Evolutionary conservation across 1,140 invertebrate species (phyloP).

Genomic region (Calosoma granatense): DNA sequence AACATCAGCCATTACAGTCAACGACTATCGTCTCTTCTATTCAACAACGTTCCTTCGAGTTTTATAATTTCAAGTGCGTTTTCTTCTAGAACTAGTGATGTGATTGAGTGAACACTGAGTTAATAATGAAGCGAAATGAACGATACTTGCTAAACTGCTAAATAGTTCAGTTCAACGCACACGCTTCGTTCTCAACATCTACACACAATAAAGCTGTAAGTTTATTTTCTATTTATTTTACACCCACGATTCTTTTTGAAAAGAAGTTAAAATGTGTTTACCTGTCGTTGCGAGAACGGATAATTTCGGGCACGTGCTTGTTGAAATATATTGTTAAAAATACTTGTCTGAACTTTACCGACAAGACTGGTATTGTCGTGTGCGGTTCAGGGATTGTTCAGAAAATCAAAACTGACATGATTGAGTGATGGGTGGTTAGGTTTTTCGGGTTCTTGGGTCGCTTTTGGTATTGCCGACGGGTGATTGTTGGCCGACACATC

Average conservation of each 20-base stretch:
- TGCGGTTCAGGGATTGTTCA: not conserved
- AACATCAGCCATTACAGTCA: not conserved
- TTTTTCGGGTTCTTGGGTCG: not conserved
- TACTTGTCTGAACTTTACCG: no score
- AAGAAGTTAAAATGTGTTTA: not conserved
- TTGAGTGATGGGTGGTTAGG: constrained; percentile 1
- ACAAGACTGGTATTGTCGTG: not conserved
- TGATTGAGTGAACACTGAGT: not conserved
- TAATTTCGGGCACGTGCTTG: not conserved
- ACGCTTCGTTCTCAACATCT: no score
- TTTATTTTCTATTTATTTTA: no score
- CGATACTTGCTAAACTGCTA: no score
- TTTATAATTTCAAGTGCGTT: not conserved
- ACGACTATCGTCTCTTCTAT: no score
- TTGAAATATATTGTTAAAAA: no score
- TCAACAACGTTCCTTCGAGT: no score
- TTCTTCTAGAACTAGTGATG: not conserved
- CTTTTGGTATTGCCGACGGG: not conserved
- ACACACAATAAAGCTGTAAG: no score
- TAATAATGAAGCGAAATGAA: no score
- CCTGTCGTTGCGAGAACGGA: not conserved
- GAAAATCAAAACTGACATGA: constrained; percentile 1
- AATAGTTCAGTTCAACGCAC: no score
- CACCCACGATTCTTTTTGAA: no score
- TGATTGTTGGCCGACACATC: not conserved